Percentiles rank a stretch among this genome's conserved stretches.
phyloP scores from a whole-genome alignment of 2,113 vertebrate genomes.

The Caracal caracal region DNA sequence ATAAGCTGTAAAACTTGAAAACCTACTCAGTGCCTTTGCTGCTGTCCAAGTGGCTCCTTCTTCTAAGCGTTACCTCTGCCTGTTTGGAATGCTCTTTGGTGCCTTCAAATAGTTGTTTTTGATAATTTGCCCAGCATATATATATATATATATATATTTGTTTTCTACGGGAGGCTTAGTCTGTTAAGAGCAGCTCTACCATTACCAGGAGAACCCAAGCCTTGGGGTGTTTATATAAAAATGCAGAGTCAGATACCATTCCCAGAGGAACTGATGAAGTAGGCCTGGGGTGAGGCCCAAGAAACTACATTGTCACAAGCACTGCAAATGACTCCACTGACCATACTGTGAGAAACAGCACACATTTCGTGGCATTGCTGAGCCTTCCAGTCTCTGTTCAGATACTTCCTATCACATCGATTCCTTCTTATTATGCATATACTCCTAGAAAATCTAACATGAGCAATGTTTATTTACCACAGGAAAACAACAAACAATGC shows the following conservation, averaged over 20 bases:
- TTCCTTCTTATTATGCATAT: background rate
- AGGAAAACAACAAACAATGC: background rate
- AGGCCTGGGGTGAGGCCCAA: background rate
- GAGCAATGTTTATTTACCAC: background rate
- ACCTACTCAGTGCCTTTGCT: background rate
- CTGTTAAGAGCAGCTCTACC: background rate
- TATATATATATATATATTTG: background rate
- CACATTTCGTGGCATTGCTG: background rate
- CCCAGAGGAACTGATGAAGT: background rate
- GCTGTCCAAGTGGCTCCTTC: background rate
- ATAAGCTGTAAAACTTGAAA: background rate
- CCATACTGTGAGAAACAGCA: background rate
- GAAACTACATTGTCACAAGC: background rate
- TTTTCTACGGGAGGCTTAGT: background rate
- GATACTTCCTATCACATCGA: background rate
- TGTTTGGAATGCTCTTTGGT: background rate
- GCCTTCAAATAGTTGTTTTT: background rate
- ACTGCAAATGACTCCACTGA: background rate
- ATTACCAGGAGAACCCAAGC: background rate
- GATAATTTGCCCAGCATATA: background rate
- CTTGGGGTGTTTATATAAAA: background rate
- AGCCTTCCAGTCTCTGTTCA: conserved; percentile 8
- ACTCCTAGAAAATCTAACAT: background rate
- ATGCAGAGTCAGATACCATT: background rate
- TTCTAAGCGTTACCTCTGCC: background rate